phyloP scores from a whole-genome alignment of 2,888 invertebrate genomes.

The Monochamus alternatus region DNA sequence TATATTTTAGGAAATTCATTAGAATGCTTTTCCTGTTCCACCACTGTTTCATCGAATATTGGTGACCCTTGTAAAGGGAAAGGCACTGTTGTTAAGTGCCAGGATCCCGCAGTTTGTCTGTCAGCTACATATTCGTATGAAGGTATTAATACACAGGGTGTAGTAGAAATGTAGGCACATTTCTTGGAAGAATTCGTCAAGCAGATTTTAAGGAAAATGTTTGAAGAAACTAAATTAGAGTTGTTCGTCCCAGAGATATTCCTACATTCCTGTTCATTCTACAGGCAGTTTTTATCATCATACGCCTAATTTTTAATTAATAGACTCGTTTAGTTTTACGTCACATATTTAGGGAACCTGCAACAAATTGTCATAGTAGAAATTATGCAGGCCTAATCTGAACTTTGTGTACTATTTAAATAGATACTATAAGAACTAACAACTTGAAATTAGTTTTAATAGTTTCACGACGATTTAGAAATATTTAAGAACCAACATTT shows the following conservation, averaged over 20 bases:
- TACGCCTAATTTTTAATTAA: background rate
- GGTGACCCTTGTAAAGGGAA: constrained; percentile 42
- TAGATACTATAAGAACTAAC: too few relatives aligned
- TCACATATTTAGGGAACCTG: background rate
- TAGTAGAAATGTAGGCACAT: too few relatives aligned
- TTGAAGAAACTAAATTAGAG: too few relatives aligned
- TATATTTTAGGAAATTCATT: constrained; percentile 41
- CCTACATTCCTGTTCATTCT: too few relatives aligned
- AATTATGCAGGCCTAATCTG: background rate
- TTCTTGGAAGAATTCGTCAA: too few relatives aligned
- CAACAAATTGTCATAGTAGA: background rate
- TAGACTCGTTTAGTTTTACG: background rate
- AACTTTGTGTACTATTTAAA: too few relatives aligned
- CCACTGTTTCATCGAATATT: constrained; percentile 17
- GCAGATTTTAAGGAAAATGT: too few relatives aligned
- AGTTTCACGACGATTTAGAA: too few relatives aligned
- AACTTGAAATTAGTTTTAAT: too few relatives aligned
- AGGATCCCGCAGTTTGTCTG: constrained; percentile 44
- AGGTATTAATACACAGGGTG: constrained; percentile 34
- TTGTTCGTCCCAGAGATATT: too few relatives aligned
- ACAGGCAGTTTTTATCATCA: background rate
- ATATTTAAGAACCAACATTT: too few relatives aligned
- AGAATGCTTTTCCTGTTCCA: constrained; percentile 43
- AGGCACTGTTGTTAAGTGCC: constrained; percentile 31
- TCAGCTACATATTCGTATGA: constrained; percentile 38